Percentiles rank a stretch among this genome's conserved stretches.
phyloP scores from a whole-genome alignment of 2,888 invertebrate genomes.

The Agrotis segetum region DNA sequence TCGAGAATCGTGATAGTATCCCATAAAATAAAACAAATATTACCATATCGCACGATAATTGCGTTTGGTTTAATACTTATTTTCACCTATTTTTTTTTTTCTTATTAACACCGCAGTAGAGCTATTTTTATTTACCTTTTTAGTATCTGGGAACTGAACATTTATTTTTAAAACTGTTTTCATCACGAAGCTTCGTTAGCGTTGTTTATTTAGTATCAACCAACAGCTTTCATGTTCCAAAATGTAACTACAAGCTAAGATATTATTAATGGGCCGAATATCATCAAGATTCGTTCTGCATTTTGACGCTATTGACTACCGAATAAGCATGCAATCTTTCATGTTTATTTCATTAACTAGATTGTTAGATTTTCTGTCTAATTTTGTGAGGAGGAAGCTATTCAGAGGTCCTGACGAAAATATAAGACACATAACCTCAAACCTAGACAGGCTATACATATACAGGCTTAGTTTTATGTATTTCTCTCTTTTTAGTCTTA shows the following conservation, averaged over 20 bases:
- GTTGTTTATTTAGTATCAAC: slow-evolving; percentile 9
- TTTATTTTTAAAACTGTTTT: slow-evolving; percentile 22
- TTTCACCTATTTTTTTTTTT: slow-evolving; percentile 66
- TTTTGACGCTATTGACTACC: too few species aligned
- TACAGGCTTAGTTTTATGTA: too few species aligned
- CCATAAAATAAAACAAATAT: slow-evolving; percentile 72
- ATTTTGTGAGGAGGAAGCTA: background rate
- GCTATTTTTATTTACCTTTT: slow-evolving; percentile 39
- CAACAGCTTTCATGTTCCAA: background rate
- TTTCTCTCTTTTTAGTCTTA: too few species aligned
- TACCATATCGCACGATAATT: slow-evolving; percentile 66
- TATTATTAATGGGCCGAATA: too few species aligned
- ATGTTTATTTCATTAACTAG: too few species aligned
- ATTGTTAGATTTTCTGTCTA: background rate
- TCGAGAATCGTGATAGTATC: slow-evolving; percentile 68
- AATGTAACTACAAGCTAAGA: too few species aligned
- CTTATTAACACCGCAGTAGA: slow-evolving; percentile 51
- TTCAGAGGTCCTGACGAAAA: too few species aligned
- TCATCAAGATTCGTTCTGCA: too few species aligned
- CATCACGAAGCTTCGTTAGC: slow-evolving; percentile 24
- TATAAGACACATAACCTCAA: background rate
- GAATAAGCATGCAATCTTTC: too few species aligned
- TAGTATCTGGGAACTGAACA: slow-evolving; percentile 24
- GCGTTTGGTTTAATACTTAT: slow-evolving; percentile 68
- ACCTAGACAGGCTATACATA: too few species aligned